A percentile compares a stretch with the other conserved stretches of the same genome.
Conservation (phyloP, 2,113 vertebrate genomes). For the Cyanistes caeruleus region DNA sequence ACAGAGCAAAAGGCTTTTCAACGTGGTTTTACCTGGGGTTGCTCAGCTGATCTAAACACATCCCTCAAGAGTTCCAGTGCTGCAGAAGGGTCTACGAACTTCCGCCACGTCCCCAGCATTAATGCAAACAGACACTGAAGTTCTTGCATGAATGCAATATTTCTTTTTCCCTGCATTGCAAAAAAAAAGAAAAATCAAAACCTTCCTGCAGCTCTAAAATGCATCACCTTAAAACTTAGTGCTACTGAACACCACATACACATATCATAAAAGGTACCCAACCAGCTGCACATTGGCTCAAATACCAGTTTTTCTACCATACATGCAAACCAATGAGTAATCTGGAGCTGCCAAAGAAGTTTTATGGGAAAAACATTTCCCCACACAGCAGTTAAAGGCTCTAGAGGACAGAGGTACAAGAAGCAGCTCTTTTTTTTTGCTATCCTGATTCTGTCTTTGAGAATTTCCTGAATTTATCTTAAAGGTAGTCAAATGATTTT, state of each 20-base stretch:
- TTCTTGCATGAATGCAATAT: slow-evolving; percentile 95
- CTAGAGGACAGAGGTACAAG: background rate
- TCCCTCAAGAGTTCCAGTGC: slow-evolving; percentile 90
- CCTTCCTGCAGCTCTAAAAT: background rate
- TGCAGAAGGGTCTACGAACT: slow-evolving; percentile 92
- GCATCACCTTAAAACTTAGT: background rate
- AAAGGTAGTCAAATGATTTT: accelerated
- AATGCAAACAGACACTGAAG: slow-evolving; percentile 92
- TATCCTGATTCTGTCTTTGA: background rate
- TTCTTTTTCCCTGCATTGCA: slow-evolving; percentile 88
- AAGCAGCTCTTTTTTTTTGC: background rate
- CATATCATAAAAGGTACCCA: accelerated
- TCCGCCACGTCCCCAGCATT: slow-evolving; percentile 91
- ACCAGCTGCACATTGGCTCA: background rate
- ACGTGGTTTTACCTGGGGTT: slow-evolving; percentile 85
- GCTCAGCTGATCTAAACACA: slow-evolving; percentile 87
- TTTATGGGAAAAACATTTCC: background rate
- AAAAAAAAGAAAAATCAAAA: background rate
- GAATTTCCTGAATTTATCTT: background rate
- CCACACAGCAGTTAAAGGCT: accelerated
- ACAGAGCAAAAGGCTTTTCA: background rate
- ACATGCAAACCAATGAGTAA: accelerated
- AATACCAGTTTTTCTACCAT: background rate
- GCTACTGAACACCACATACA: background rate
- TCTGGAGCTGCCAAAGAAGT: background rate